Evolutionary conservation across 2,888 invertebrate genomes (phyloP).

Genomic region (Andrena bicolor): DNA sequence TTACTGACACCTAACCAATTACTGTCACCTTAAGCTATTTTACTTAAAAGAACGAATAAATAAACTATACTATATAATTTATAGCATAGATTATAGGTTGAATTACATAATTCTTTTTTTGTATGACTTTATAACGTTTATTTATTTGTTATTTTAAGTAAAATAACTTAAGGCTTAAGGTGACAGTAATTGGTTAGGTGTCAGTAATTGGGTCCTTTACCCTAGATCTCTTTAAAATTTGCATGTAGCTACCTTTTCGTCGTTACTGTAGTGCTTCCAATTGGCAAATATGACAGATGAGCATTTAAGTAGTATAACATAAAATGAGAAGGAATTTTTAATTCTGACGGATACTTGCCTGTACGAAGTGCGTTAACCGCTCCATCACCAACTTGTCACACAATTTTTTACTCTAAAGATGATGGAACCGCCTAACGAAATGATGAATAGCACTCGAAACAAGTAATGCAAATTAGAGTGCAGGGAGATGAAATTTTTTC

Average conservation of each 20-base stretch:
- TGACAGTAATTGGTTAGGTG: no score
- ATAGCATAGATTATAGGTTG: no score
- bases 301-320: not conserved
- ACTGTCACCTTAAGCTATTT: no score
- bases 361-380: not conserved
- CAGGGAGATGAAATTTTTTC: slow-evolving; percentile 18
- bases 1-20: no score
- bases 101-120: no score
- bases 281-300: not conserved
- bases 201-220: no score
- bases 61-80: no score
- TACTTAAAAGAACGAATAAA: no score
- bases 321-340: slow-evolving; percentile 15
- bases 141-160: no score
- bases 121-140: no score
- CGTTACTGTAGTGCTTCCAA: not conserved
- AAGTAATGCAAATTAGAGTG: slow-evolving; percentile 32
- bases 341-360: slow-evolving; percentile 16
- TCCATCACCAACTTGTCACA: slow-evolving; percentile 36
- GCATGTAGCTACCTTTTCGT: not conserved
- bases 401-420: slow-evolving; percentile 20
- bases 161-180: no score
- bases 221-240: no score
- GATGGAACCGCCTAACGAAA: slow-evolving; percentile 29
- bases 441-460: slow-evolving; percentile 35